These are phyloP conservation scores for Drosophila differens DNA, from an alignment of 2,888 invertebrate species.

Conservation along the genomic window DNA sequence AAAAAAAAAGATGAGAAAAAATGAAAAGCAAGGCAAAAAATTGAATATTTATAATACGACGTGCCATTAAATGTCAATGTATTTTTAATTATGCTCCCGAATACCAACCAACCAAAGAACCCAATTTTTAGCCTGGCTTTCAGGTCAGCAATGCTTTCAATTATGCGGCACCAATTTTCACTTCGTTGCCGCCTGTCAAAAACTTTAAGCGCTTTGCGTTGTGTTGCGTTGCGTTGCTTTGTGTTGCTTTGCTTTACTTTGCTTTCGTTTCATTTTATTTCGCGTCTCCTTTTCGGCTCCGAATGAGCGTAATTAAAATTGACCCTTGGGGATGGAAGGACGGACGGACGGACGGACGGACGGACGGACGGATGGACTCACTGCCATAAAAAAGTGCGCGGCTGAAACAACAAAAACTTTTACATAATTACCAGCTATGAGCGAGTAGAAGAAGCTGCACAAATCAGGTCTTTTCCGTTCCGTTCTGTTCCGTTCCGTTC, in stretches of 20 bases:
- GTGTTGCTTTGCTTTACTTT: constrained; percentile 48
- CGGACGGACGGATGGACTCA: constrained; percentile 25
- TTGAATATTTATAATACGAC: constrained; percentile 73
- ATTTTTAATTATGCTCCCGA: constrained; percentile 75
- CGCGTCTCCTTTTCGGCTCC: constrained; percentile 54
- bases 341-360: constrained; percentile 12
- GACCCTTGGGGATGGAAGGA: constrained; percentile 69
- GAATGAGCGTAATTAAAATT: constrained; percentile 80
- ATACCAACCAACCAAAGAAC: constrained; percentile 43
- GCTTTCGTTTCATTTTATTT: constrained; percentile 54
- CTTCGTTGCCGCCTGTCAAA: constrained; percentile 71
- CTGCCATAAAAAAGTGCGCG: constrained; percentile 21
- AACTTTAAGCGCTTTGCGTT: constrained; percentile 65
- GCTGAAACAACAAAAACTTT: constrained; percentile 41
- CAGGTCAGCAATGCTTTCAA: constrained; percentile 58
- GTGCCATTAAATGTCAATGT: constrained; percentile 76
- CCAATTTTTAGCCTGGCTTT: constrained; percentile 50
- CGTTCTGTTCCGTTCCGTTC: neutral
- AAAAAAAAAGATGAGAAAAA: neutral
- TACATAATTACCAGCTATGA: constrained; percentile 52
- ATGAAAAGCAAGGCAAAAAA: constrained; percentile 34
- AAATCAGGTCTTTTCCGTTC: constrained; percentile 27
- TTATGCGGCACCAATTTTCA: constrained; percentile 75
- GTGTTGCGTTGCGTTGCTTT: constrained; percentile 48
- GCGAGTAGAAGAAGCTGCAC: constrained; percentile 35